These are phyloP conservation scores for Heliconius erato DNA, from an alignment of 2,888 invertebrate species.

Conservation along the genomic window DNA sequence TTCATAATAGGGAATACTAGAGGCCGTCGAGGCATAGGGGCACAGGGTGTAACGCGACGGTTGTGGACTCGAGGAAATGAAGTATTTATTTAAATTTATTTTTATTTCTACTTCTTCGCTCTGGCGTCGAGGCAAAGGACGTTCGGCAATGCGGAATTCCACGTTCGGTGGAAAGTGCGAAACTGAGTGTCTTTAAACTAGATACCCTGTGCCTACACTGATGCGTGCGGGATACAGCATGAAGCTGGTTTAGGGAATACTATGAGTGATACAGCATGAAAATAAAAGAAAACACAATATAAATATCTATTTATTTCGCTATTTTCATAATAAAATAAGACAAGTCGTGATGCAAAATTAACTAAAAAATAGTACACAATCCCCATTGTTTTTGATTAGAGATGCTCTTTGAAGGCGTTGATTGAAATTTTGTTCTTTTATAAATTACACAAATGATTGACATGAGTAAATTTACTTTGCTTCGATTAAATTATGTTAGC, in stretches of 20 bases:
- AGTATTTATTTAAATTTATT: no score
- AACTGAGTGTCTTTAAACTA: not conserved
- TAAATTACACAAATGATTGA: slow-evolving; percentile 15
- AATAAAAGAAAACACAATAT: no score
- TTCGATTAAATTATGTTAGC: not conserved
- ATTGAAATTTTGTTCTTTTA: slow-evolving; percentile 28
- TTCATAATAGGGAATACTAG: no score
- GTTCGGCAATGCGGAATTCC: no score
- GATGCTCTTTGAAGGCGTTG: slow-evolving; percentile 26
- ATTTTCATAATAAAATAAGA: not conserved
- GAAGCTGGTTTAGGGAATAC: not conserved
- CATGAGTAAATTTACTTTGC: slow-evolving; percentile 6
- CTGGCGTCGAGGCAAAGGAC: no score
- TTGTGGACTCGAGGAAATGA: no score
- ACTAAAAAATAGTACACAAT: not conserved
- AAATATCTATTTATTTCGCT: not conserved
- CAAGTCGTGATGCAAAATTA: not conserved
- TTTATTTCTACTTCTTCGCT: no score
- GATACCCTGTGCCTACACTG: not conserved
- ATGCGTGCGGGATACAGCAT: not conserved
- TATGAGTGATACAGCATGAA: no score
- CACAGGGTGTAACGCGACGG: no score
- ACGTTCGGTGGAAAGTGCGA: no score
- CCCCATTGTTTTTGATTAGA: slow-evolving; percentile 21
- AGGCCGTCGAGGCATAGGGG: no score